Conservation (phyloP, 2,113 vertebrate genomes). For the Calyptomena viridis region DNA sequence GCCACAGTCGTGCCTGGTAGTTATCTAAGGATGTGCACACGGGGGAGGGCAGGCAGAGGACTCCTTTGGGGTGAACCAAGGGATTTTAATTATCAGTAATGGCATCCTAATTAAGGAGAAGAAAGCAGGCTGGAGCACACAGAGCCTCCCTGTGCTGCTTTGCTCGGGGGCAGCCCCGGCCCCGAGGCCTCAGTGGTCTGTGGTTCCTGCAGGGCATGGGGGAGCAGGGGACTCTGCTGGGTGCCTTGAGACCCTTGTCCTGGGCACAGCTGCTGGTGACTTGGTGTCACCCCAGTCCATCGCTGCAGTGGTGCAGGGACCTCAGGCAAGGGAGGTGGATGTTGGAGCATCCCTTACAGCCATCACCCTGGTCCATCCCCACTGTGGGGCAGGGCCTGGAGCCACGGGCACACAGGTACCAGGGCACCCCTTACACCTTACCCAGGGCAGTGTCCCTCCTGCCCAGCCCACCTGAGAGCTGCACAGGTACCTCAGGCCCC, state of each 20-base stretch:
- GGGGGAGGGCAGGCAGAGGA: not conserved
- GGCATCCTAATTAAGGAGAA: not conserved
- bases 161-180: not conserved
- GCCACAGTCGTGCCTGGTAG: not conserved
- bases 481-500: not conserved
- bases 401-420: fast-evolving
- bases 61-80: not conserved
- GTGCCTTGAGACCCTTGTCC: not conserved
- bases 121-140: not conserved
- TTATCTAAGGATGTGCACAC: not conserved
- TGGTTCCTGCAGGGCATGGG: not conserved
- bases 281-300: not conserved
- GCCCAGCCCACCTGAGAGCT: not conserved
- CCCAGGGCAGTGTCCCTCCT: not conserved
- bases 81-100: not conserved
- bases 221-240: not conserved
- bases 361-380: fast-evolving
- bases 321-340: not conserved
- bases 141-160: not conserved
- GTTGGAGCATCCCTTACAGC: not conserved
- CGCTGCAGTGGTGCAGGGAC: fast-evolving
- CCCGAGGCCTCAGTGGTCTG: fast-evolving
- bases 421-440: not conserved
- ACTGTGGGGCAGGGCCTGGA: fast-evolving
- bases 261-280: not conserved